Evolutionary conservation across 2,113 vertebrate species (phyloP), one percentile per base, ranked within the genome.

Genomic region (Gavialis gangeticus): DNA sequence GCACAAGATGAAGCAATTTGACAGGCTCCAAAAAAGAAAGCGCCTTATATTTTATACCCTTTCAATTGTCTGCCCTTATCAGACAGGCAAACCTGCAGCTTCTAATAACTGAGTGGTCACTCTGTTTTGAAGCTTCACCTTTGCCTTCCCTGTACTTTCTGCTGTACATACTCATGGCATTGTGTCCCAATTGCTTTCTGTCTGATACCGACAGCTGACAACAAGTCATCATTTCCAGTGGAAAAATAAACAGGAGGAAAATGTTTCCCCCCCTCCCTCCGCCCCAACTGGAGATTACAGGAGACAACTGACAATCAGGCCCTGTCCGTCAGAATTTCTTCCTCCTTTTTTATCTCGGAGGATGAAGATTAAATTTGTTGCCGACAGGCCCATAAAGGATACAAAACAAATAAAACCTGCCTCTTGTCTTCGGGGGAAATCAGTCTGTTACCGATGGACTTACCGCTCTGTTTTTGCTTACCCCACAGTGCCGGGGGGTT

Each of bases 391-490:
- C 21, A 67, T 21, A 54, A 75, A 78, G 80, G 78, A 62, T 58
- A 30, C 59, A 16, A 22, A 85, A 82, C 56, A 3, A 1, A 75
- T 30, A 21, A 2, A 66, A 75, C 24, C 24, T 15, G n/a, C 16
- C 22, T 27, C 56, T 27, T 17, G 13, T 54, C 82, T 69, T 22
- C 3, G 4, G 28, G 67, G n/a, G 28, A 30, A 9, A 69, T 30
- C 4, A 22, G 34, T 46, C 66, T 28, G 21, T 37, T 15, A 19
- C 13, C 7, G 34, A 8, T 5, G 64, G 63, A 25, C 82, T 56
- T 4, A 1, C 0, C 17, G 34, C 59, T n/a, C 18, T 24, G 24
- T 2, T 34, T 11, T 17, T 17, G 9, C 46, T 34, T 2, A 1
- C 5, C 24, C n/a, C 37, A 34, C 14, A 2, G 19, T 4, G 11